These are phyloP conservation scores for Sebastiscus tertius DNA, from an alignment of 2,797 vertebrate species.

Conservation along the genomic window DNA sequence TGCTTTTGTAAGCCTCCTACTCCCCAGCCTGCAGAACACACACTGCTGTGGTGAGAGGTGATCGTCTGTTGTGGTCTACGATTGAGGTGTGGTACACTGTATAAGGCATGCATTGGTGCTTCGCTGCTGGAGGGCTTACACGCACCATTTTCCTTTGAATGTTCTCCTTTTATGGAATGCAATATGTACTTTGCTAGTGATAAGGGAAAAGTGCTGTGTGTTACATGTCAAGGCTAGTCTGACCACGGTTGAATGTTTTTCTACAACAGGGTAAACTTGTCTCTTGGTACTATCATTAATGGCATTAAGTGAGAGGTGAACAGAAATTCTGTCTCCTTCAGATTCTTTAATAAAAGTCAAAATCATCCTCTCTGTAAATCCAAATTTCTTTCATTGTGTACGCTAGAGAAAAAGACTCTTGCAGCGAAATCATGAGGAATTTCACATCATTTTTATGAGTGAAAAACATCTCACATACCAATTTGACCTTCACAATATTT, in stretches of 20 bases:
- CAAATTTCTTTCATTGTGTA: not conserved
- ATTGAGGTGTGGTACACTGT: not conserved
- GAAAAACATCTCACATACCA: not conserved
- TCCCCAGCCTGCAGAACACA: conserved; percentile 29
- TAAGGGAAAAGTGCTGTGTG: not conserved
- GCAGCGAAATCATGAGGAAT: not conserved
- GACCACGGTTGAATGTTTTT: not conserved
- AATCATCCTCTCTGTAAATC: not conserved
- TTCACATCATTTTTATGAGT: not conserved
- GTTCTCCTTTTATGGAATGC: not conserved
- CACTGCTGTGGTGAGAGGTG: conserved; percentile 33
- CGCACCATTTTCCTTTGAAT: not conserved
- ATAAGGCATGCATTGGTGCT: not conserved
- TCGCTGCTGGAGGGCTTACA: not conserved
- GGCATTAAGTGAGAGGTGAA: not conserved
- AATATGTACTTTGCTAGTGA: not conserved
- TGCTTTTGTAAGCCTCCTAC: conserved; percentile 17
- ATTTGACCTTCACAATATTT: not conserved
- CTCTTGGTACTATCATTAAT: not conserved
- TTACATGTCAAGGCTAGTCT: not conserved
- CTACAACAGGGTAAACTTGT: too few relatives aligned
- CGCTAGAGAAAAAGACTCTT: not conserved
- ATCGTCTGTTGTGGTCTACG: conserved; percentile 13
- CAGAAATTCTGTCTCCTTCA: too few relatives aligned
- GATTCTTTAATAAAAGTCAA: not conserved